Base-by-base conservation (phyloP, 2,888 invertebrate species). In the Campaea margaritaria region DNA sequence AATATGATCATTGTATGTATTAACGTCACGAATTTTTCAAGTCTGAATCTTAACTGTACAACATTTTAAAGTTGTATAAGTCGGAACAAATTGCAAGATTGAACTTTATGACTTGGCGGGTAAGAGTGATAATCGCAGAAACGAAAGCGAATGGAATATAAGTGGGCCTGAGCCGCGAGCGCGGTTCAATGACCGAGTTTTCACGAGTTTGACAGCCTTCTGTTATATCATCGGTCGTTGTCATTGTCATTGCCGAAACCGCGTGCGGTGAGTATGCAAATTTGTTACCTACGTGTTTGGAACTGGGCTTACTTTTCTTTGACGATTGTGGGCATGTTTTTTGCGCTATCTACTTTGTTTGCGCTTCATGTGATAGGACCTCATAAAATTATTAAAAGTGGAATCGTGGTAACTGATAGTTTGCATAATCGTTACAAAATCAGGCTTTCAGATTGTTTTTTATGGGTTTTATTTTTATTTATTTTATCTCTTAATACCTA, bases 161-260 rank as follows among this genome's bases (percentile, higher is more conserved):
- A 83, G 83, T 81, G 76, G 81, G 81, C 76, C 81, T 76, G 79
- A 74, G 78, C 66, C 71, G 78, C 76, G 72, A 76, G 83, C 86
- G 82, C 75, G 83, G 93, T 87, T 93, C 92, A 92, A 92, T 88
- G 93, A 90, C 93, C 93, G 92, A 91, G 83, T 93, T 93, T 93
- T 92, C 91, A 91, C 89, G 89, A 75, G 91, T 91, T 91, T 92
- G 93, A 91, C 91, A 91, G 91, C 89, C 87, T 87, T 87, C 83
- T 87, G 90, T 92, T 93, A 93, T 92, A 91, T 92, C 92, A 92
- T 86, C 91, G 89, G 83, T 82, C 85, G 87, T 83, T 87, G 91
- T 91, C 92, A 91, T 90, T 93, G 93, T 92, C 93, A 93, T 90
- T 93, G 93, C 92, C 93, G 89, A 93, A 93, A 87, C 82, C 76